Evolutionary conservation across 2,797 vertebrate species (phyloP).

Genomic region (Glyptemys insculpta): DNA sequence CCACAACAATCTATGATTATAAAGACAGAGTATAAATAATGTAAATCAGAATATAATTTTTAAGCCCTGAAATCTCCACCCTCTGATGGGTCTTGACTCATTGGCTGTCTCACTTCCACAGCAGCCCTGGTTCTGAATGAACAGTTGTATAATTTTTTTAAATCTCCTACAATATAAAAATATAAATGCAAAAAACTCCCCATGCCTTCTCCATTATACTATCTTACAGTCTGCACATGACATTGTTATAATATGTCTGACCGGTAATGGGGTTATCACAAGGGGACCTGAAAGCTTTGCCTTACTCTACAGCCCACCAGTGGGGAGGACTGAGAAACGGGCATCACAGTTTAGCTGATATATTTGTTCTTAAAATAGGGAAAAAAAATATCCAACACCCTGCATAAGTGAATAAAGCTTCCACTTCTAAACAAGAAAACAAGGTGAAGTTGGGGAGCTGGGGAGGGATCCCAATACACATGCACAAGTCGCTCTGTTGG

Average conservation of each 20-base stretch:
- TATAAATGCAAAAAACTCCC: constrained; percentile 75
- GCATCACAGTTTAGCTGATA: constrained; percentile 72
- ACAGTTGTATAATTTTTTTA: constrained; percentile 67
- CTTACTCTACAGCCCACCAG: constrained; percentile 69
- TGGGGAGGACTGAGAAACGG: constrained; percentile 22
- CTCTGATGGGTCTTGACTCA: constrained; percentile 71
- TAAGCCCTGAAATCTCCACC: constrained; percentile 76
- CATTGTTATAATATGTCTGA: constrained; percentile 68
- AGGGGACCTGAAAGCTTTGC: constrained; percentile 54
- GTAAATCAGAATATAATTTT: constrained; percentile 79
- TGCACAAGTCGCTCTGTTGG: neutral
- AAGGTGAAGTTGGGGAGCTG: neutral
- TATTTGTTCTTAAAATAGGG: constrained; percentile 45
- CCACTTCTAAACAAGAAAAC: neutral
- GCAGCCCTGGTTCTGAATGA: constrained; percentile 77
- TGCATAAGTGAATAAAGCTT: neutral
- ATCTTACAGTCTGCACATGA: constrained; percentile 76
- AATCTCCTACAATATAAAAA: constrained; percentile 73
- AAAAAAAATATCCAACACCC: neutral
- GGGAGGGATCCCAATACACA: neutral
- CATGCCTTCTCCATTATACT: constrained; percentile 69
- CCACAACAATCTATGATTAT: constrained; percentile 78
- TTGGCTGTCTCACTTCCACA: constrained; percentile 78
- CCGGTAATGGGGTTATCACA: constrained; percentile 62
- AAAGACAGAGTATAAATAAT: constrained; percentile 84